phyloP scores from a whole-genome alignment of 2,888 invertebrate species.

The Caenorhabditis virilis region DNA sequence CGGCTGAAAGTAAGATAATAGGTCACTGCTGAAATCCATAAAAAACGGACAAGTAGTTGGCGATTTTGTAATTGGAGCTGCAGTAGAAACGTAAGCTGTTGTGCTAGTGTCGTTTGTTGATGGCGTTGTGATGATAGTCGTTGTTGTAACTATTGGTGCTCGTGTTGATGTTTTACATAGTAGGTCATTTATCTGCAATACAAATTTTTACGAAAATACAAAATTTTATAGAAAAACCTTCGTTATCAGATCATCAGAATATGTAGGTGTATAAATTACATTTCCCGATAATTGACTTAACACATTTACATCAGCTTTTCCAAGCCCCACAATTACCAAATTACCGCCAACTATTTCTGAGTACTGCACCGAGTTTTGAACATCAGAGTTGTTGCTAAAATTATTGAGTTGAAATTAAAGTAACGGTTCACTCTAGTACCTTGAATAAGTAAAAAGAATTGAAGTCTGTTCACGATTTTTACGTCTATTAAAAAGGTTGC shows the following conservation, averaged over 20 bases:
- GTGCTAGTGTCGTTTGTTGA: too few relatives aligned
- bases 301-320: conserved; percentile 8
- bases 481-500: conserved; percentile 11
- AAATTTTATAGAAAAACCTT: too few relatives aligned
- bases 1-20: too few relatives aligned
- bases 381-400: conserved; percentile 13
- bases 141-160: too few relatives aligned
- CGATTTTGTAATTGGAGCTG: too few relatives aligned
- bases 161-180: too few relatives aligned
- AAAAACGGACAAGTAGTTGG: too few relatives aligned
- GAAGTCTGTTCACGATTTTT: conserved; percentile 9
- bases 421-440: conserved; percentile 4
- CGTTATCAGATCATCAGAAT: conserved; percentile 15
- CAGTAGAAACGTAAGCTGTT: too few relatives aligned
- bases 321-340: conserved; percentile 23
- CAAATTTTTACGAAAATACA: too few relatives aligned
- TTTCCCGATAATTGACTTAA: conserved; percentile 26
- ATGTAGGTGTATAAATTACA: conserved; percentile 14
- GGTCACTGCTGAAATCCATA: too few relatives aligned
- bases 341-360: conserved; percentile 18
- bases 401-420: neutral
- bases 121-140: too few relatives aligned
- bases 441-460: conserved; percentile 24
- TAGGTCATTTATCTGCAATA: too few relatives aligned
- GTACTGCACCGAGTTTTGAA: conserved; percentile 11